Base-by-base conservation (phyloP, 2,888 invertebrate genomes). In the Microctonus hyperodae region DNA sequence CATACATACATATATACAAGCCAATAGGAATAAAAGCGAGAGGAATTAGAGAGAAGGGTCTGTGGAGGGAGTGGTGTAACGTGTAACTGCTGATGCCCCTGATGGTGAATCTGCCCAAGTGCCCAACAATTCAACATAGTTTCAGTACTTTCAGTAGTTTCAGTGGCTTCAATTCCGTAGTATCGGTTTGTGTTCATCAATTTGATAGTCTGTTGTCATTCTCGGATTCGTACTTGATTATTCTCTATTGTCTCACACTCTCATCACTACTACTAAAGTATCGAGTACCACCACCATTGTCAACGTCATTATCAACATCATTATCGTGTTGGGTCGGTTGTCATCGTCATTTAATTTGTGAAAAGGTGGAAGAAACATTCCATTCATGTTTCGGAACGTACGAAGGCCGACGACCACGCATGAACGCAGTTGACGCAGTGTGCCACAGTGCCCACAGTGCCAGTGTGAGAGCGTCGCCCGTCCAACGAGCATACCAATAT, bases 311-410 rank as follows among this genome's bases (percentile, higher is more conserved):
- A 37, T 13, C 37, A n/a, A 13, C n/a, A n/a, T 31, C 22, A 13
- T 16, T 3, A 5, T 53, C 61, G 44, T 73, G 70, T 64, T 56
- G 68, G 25, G 60, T 53, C 58, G 23, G 61, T 35, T 13, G n/a
- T 37, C n/a, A 37, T 37, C 9, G 44, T 44, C 44, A 16, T 16
- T 44, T 16, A 16, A 16, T 44, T 44, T 44, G 44, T 44, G 44
- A 44, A 58, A 67, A 59, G 67, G 71, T 75, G 74, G 74, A 79
- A 77, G 79, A 44, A 44, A 44, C 79, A 80, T 80, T 80, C 79
- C 79, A 80, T 80, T 80, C 79, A 80, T 80, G 79, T 76, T 78
- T 80, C 75, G 77, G 74, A 72, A 72, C 72, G 71, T 74, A 74
- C 71, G 74, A 74, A 71, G 65, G n/a, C n/a, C n/a, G n/a, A n/a